Conservation (phyloP, 2,888 invertebrate species). For the Fissipunctia ypsillon region DNA sequence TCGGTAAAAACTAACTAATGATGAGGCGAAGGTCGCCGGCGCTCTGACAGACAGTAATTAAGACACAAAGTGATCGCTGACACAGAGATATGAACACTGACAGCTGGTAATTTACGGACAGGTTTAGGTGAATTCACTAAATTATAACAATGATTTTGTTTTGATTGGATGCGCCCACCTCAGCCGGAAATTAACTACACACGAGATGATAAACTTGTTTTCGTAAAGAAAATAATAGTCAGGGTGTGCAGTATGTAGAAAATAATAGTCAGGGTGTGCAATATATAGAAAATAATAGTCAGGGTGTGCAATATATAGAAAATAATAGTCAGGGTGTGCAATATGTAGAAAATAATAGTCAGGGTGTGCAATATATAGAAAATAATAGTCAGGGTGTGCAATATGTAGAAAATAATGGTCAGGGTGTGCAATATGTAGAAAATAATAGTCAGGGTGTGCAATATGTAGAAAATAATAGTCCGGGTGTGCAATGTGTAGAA, state of each 20-base stretch:
- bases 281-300: too few species aligned
- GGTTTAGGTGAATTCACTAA: constrained; percentile 27
- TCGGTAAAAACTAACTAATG: constrained; percentile 69
- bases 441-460: not conserved
- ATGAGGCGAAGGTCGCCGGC: constrained; percentile 72
- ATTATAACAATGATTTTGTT: constrained; percentile 43
- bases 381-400: not conserved
- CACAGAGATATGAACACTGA: constrained; percentile 65
- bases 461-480: not conserved
- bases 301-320: not conserved
- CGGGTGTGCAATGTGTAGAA: not conserved
- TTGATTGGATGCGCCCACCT: constrained; percentile 47
- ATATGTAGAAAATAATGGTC: not conserved
- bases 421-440: not conserved
- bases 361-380: too few species aligned
- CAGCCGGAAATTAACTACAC: not conserved
- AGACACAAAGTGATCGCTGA: constrained; percentile 71
- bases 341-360: not conserved
- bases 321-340: not conserved
- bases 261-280: not conserved
- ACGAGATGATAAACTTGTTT: not conserved
- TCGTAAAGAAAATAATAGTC: not conserved
- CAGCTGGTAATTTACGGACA: constrained; percentile 65
- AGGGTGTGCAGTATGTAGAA: not conserved
- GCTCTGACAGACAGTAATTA: constrained; percentile 74